Evolutionary conservation across 2,888 invertebrate genomes (phyloP).

Genomic region (Drosophila anceps): DNA sequence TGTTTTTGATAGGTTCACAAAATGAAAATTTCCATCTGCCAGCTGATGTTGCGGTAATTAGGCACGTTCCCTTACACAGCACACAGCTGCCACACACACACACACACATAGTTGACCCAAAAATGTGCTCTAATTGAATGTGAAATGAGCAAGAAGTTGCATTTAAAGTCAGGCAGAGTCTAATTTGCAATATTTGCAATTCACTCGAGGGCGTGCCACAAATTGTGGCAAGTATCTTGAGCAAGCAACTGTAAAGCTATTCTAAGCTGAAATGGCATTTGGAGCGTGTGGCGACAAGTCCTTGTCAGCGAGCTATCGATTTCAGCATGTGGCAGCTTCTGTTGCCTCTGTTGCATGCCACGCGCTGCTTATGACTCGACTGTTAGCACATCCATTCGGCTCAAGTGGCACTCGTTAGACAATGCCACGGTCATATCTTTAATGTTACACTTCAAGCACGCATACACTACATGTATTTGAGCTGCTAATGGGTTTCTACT

Average conservation of each 20-base stretch:
- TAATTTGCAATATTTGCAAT: constrained; percentile 20
- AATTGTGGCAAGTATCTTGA: constrained; percentile 5
- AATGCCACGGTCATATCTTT: constrained; percentile 41
- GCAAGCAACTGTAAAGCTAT: neutral
- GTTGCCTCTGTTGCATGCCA: constrained; percentile 12
- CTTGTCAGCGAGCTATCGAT: constrained; percentile 24
- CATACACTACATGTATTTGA: constrained; percentile 1
- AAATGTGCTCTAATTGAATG: constrained; percentile 36
- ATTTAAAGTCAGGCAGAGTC: neutral
- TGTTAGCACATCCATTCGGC: constrained; percentile 26
- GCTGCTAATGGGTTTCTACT: constrained; percentile 81
- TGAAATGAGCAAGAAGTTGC: constrained; percentile 11
- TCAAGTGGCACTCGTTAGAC: constrained; percentile 46
- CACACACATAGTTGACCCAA: neutral
- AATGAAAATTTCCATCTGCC: constrained; percentile 28
- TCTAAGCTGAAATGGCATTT: constrained; percentile 5
- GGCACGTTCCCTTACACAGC: constrained; percentile 40
- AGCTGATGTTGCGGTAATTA: constrained; percentile 55
- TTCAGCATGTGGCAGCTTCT: constrained; percentile 22
- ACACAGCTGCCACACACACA: constrained; percentile 20
- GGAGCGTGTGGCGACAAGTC: neutral
- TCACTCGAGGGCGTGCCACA: constrained; percentile 20
- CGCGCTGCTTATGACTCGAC: constrained; percentile 31
- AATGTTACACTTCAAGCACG: constrained; percentile 32
- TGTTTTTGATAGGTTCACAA: constrained; percentile 41